A percentile compares a stretch with the other conserved stretches of the same genome.
Conservation (phyloP, 2,797 vertebrate species). For the Myotis daubentonii region DNA sequence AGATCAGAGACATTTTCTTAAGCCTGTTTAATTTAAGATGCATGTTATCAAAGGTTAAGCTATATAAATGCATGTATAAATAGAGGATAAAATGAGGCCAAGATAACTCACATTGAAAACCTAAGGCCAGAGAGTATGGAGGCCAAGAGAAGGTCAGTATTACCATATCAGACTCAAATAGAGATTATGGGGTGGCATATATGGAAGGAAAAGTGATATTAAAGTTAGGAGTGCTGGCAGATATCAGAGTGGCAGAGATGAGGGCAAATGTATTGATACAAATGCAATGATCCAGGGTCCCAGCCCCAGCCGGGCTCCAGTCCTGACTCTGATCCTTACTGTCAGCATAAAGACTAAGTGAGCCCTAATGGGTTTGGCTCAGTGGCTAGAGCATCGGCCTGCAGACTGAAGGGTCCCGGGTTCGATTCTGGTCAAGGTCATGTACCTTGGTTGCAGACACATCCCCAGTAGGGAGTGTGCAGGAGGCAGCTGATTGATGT, state of each 20-base stretch:
- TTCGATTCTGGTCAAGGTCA: too few relatives aligned
- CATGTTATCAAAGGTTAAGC: constrained; percentile 63
- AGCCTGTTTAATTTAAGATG: constrained; percentile 52
- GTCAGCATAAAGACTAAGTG: not conserved
- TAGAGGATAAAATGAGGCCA: constrained; percentile 48
- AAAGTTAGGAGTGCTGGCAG: constrained; percentile 10
- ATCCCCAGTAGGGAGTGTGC: too few relatives aligned
- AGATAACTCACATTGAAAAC: not conserved
- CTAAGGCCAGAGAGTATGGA: not conserved
- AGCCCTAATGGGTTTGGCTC: too few relatives aligned
- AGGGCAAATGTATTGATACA: not conserved
- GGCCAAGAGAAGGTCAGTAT: constrained; percentile 65
- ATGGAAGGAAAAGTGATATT: not conserved
- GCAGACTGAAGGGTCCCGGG: too few relatives aligned
- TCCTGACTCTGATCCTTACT: not conserved
- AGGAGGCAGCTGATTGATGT: too few relatives aligned
- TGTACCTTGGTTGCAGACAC: too few relatives aligned
- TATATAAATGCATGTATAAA: constrained; percentile 56
- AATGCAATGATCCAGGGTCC: not conserved
- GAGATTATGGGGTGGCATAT: constrained; percentile 28
- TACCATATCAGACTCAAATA: constrained; percentile 55
- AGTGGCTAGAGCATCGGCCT: too few relatives aligned
- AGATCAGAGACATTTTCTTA: constrained; percentile 29
- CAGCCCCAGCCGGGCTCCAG: rapidly evolving
- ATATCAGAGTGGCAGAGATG: not conserved